Percentiles rank a stretch among this genome's conserved stretches.
Conservation (phyloP, 2,797 vertebrate genomes). For the Pseudochromis fuscus region DNA sequence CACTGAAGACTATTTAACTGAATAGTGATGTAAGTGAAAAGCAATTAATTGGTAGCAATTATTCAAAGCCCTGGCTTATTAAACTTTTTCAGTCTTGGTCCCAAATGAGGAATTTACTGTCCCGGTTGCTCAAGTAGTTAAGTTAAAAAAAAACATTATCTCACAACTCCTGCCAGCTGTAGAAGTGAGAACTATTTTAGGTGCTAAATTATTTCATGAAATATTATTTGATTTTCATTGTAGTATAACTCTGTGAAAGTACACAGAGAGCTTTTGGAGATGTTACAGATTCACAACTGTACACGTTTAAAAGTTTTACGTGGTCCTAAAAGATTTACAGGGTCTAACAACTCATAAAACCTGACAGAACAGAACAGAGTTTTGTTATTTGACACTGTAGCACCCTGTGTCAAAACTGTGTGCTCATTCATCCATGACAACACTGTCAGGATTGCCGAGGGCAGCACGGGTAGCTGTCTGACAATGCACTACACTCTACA, state of each 20-base stretch:
- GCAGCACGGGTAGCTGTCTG: constrained; percentile 69
- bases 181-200: constrained; percentile 35
- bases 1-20: constrained; percentile 51
- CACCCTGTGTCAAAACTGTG: constrained; percentile 71
- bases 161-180: constrained; percentile 27
- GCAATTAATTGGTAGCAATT: constrained; percentile 73
- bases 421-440: constrained; percentile 77
- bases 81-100: constrained; percentile 60
- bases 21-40: constrained; percentile 63
- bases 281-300: constrained; percentile 13
- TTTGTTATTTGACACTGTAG: constrained; percentile 70
- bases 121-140: constrained; percentile 50
- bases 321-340: constrained; percentile 44
- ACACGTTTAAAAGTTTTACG: constrained; percentile 14
- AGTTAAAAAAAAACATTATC: constrained; percentile 57
- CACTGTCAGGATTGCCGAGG: constrained; percentile 74
- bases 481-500: constrained; percentile 63
- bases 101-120: constrained; percentile 66
- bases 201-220: constrained; percentile 22
- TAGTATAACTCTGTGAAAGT: not conserved
- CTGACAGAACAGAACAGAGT: constrained; percentile 55
- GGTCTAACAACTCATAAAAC: constrained; percentile 54
- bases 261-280: not conserved
- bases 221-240: constrained; percentile 14
- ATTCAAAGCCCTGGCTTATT: constrained; percentile 68